Conservation (phyloP, 1,140 invertebrate genomes). For the Drosophila sechellia region DNA sequence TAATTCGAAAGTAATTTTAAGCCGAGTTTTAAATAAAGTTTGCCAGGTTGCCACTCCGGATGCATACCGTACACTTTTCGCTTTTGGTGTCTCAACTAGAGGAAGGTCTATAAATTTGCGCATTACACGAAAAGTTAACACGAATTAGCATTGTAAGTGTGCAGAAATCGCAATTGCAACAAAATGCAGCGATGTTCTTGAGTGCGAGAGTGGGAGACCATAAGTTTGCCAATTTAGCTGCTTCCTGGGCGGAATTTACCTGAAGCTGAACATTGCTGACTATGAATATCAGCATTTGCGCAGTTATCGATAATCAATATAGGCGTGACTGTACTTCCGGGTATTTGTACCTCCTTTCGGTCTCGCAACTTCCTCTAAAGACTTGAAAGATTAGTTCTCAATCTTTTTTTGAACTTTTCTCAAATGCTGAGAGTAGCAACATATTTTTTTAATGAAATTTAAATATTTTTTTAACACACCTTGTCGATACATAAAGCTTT, state of each 20-base stretch:
- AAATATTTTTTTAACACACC: too few relatives aligned
- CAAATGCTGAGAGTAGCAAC: too few relatives aligned
- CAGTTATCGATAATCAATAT: not conserved
- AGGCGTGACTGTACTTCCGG: not conserved
- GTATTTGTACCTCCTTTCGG: not conserved
- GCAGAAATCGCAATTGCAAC: constrained; percentile 60
- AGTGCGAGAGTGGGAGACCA: constrained; percentile 21
- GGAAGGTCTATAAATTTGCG: constrained; percentile 50
- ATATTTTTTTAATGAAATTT: too few relatives aligned
- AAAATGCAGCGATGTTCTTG: constrained; percentile 21
- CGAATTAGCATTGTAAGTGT: constrained; percentile 68
- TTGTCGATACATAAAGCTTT: not conserved
- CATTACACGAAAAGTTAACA: constrained; percentile 67
- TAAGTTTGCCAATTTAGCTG: constrained; percentile 54
- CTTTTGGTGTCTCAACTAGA: not conserved
- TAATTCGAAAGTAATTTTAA: not conserved
- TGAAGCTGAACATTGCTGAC: not conserved
- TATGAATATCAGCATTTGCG: not conserved
- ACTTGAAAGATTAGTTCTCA: too few relatives aligned
- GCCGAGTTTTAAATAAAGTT: not conserved
- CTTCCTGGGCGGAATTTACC: constrained; percentile 1
- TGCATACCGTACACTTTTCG: too few relatives aligned
- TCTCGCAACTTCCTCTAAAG: not conserved
- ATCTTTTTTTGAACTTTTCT: too few relatives aligned
- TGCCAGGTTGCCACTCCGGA: constrained; percentile 1